Base-by-base conservation (phyloP, 2,797 vertebrate genomes). In the Benthosema pterotum region DNA sequence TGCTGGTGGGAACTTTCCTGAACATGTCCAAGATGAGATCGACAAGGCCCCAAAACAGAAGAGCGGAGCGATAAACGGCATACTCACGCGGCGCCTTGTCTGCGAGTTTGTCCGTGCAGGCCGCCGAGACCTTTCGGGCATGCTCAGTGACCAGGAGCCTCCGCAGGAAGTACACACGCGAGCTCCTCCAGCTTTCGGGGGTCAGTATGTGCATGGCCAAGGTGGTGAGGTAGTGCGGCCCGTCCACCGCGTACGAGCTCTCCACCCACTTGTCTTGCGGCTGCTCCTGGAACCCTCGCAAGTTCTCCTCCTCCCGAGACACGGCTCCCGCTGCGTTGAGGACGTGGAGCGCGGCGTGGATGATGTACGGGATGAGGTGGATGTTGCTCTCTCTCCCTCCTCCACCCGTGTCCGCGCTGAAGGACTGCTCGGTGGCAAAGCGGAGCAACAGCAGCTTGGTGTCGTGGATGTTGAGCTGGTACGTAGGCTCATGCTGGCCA, bases 311-410 rank as follows among this genome's bases (percentile, higher is more conserved):
- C 78, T 99, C 98, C 25, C 98, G 92, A 3, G 97, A 98, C 0
- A 96, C 98, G 0, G 97, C 96, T 67, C 98, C 93, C 38, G 98
- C 99, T 42, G 97, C 99, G 94, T 99, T 99, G 81, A 99, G 95
- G 76, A 99, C 97, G 1, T 99, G 99, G 87, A 99, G 98, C 89
- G 99, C 97, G 3, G 97, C 99, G 92, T 99, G 98, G 81, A 99
- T 94, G 84, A 99, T 97, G 93, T 99, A 99, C 0, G 97, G 97
- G 82, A 99, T 98, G 86, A 99, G 96, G 93, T 99, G 97, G 70
- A 99, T 95, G 93, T 99, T 99, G 93, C 97, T 99, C 90, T 99
- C 97, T 8, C 98, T 90, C 49, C 98, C 98, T 2, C 98, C 98
- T 52, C 97, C 97, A 0, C 97, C 97, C 0, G 97, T 97, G 80